Evolutionary conservation across 2,113 vertebrate species (phyloP).

Genomic region (Xenus cinereus): DNA sequence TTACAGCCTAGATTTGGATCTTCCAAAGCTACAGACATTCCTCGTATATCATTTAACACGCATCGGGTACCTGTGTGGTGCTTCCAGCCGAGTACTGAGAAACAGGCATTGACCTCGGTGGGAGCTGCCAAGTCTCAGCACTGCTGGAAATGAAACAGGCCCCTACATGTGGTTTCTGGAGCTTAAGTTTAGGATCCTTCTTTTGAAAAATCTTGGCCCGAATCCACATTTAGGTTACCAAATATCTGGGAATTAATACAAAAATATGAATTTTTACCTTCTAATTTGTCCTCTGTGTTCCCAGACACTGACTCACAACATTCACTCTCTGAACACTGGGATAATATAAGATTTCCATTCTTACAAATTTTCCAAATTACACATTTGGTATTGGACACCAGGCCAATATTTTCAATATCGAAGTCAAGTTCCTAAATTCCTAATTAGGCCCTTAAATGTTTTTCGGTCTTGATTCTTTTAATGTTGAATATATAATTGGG

Average conservation of each 20-base stretch:
- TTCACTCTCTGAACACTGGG: background rate
- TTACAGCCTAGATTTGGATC: background rate
- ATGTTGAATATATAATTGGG: background rate
- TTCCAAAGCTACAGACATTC: background rate
- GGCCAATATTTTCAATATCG: background rate
- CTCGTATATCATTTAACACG: background rate
- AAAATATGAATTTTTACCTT: constrained; percentile 43
- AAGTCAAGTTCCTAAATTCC: constrained; percentile 4
- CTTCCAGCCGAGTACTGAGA: background rate
- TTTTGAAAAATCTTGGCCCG: background rate
- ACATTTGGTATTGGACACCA: background rate
- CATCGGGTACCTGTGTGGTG: background rate
- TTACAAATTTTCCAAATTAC: constrained; percentile 21
- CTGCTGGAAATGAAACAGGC: background rate
- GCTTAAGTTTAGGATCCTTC: background rate
- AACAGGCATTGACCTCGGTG: background rate
- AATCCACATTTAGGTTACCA: constrained; percentile 20
- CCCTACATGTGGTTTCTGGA: constrained; percentile 12
- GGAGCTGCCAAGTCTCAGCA: background rate
- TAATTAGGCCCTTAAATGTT: background rate
- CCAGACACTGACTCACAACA: constrained; percentile 41
- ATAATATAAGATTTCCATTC: constrained; percentile 35
- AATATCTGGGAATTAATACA: constrained; percentile 32
- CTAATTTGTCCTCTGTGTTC: constrained; percentile 18
- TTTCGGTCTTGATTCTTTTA: background rate